Conservation (phyloP, 2,797 vertebrate species). For the Pteronotus mesoamericanus region DNA sequence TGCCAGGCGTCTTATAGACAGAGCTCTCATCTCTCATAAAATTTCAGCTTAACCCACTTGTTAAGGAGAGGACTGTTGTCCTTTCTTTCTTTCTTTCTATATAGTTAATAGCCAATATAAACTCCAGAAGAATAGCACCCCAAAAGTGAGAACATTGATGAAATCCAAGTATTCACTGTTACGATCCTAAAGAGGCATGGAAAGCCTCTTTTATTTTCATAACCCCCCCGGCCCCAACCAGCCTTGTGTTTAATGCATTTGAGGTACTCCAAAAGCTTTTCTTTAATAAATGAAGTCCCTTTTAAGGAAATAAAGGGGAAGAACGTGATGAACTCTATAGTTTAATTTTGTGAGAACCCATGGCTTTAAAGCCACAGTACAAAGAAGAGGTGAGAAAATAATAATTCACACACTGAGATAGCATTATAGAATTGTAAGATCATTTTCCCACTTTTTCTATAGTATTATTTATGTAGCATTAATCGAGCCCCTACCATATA, state of each 20-base stretch:
- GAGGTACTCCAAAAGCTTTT: neutral
- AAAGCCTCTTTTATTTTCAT: slow-evolving; percentile 8
- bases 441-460: neutral
- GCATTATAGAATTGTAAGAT: neutral
- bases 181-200: neutral
- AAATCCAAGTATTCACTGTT: slow-evolving; percentile 12
- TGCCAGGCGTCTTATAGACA: neutral
- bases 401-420: neutral
- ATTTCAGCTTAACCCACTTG: neutral
- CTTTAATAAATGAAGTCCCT: slow-evolving; percentile 25
- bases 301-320: slow-evolving; percentile 28
- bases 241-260: neutral
- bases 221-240: neutral
- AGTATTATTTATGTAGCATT: neutral
- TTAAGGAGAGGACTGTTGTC: neutral
- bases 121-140: neutral
- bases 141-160: neutral
- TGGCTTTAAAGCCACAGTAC: neutral
- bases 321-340: neutral
- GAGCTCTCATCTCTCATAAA: neutral
- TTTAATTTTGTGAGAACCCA: slow-evolving; percentile 1
- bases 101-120: neutral
- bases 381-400: slow-evolving; percentile 29
- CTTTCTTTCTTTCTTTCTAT: neutral
- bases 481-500: neutral